These are phyloP conservation scores for Megalopta genalis DNA, from an alignment of 1,140 invertebrate genomes.

Conservation along the genomic window DNA sequence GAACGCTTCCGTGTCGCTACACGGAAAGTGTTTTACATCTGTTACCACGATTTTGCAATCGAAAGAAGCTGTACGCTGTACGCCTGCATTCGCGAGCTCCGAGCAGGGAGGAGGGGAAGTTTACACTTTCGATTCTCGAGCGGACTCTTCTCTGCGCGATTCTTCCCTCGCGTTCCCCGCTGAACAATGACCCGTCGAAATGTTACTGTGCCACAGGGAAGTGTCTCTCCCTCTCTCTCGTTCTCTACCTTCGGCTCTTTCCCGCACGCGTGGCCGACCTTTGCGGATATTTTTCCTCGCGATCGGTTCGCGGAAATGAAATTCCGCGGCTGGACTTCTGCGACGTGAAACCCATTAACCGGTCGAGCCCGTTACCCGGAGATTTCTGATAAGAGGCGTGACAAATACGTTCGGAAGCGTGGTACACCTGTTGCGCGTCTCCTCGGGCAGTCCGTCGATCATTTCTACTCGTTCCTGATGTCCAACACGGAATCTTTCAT, in stretches of 20 bases:
- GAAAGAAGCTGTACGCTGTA: not conserved
- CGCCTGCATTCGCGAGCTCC: not conserved
- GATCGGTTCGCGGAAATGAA: not conserved
- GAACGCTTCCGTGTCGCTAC: no score
- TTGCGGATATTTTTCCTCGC: not conserved
- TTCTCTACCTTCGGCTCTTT: no score
- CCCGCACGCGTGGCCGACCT: not conserved
- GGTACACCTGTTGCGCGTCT: constrained; percentile 35
- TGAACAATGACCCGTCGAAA: constrained; percentile 6
- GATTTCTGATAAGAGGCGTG: constrained; percentile 30
- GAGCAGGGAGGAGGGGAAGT: not conserved
- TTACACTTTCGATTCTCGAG: not conserved
- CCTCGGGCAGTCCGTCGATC: not conserved
- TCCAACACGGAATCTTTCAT: no score
- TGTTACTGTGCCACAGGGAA: constrained; percentile 38
- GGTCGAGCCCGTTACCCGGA: not conserved
- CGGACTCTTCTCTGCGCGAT: not conserved
- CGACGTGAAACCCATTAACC: not conserved
- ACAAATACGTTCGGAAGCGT: constrained; percentile 16
- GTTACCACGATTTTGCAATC: constrained; percentile 53
- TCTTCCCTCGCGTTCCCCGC: not conserved
- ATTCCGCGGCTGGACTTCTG: not conserved
- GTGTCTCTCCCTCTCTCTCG: not conserved
- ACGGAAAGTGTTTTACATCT: constrained; percentile 28
- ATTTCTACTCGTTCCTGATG: no score